Evolutionary conservation across 92 coral and sea anemone genomes (phyloP), one percentile per base, ranked within the genome.

Genomic region (Porites rus): DNA sequence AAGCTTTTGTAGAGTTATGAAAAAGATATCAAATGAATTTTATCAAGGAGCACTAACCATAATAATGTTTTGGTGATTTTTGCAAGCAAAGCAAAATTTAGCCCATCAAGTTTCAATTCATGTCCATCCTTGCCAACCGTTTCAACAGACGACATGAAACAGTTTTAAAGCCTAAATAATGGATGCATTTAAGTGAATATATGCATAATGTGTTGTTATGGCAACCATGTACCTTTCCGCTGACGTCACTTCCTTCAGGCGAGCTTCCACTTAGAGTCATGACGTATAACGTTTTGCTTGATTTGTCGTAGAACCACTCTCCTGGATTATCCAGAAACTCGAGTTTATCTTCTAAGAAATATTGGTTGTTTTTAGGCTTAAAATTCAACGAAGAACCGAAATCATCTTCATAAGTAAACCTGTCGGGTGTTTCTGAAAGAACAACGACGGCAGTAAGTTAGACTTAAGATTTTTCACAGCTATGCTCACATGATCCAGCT

Each of bases 341-440:
- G 20, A 83, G 78, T 75, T 93, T 86, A 80, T 85, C 77, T 92
- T 62, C 94, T 38, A 87, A 69, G 84, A 93, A 88, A 58, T 88
- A 92, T 65, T 86, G 92, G 73, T 93, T 87, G 69, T 77, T 72
- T 75, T 93, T 65, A 62, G 92, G 86, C 43, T 91, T 89, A 81
- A 91, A 86, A 76, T 89, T 74, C n/a, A 77, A 24, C 16, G 78
- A 10, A 38, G 16, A 16, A 58, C 87, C 88, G 76, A 87, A 91
- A 50, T 91, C 58, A 77, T 91, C 88, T 17, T 88, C 14, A 63
- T 80, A 89, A 38, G 94, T 71, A 51, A 91, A 88, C 50, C 80
- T 65, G 76, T 86, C 82, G 2, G 60, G 12, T 9, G 80, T 69
- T 16, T 89, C 89, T 28, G 88, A 88, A 51, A 13, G 38, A 20